Evolutionary conservation across 2,797 vertebrate species (phyloP), one percentile per base, ranked within the genome.

Genomic region (Sciaenops ocellatus): DNA sequence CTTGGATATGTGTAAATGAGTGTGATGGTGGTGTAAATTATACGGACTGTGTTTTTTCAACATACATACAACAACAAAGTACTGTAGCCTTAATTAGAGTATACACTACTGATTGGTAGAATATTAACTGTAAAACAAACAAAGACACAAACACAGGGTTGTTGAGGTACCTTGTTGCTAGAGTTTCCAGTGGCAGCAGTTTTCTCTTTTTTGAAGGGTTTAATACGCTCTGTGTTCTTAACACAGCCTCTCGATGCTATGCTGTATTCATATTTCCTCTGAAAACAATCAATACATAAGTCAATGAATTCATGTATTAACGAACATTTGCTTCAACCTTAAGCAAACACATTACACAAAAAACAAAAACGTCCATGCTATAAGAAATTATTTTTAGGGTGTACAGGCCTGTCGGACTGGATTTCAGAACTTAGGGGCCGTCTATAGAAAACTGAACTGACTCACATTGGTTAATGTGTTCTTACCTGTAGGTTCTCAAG

Each of bases 401-500:
- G 55, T 10, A 51, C 22, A 10, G 9, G 12, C 30, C 17, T 15
- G 12, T 44, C n/a, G 46, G 17, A 38, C 1, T 50, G 7, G n/a
- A 28, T 1, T 0, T 50, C n/a, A 34, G 24, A n/a, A 64, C 1
- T 60, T 55, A 2, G 65, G 6, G 0, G 6, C 18, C 51, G 24
- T 62, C 34, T 3, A 42, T 1, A 26, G 12, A 34, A 61, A 61
- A 51, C 9, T 20, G 6, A 3, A 5, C 3, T 18, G 18, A 38
- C 3, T 28, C 2, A 17, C 6, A 1, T 2, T 30, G 13, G 65
- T 30, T 42, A 30, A 63, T 64, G 26, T 26, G n/a, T 42, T 65
- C 24, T 77, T 89, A 98, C 97, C 94, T 98, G 96, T 5, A 98
- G 92, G 90, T 98, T 98, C 71, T 97, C 96, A 81, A 99, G 93